A percentile compares a stretch with the other conserved stretches of the same genome.
These are phyloP conservation scores for Enteromius paludinosus DNA, from an alignment of 2,797 vertebrate genomes.

Conservation along the genomic window DNA sequence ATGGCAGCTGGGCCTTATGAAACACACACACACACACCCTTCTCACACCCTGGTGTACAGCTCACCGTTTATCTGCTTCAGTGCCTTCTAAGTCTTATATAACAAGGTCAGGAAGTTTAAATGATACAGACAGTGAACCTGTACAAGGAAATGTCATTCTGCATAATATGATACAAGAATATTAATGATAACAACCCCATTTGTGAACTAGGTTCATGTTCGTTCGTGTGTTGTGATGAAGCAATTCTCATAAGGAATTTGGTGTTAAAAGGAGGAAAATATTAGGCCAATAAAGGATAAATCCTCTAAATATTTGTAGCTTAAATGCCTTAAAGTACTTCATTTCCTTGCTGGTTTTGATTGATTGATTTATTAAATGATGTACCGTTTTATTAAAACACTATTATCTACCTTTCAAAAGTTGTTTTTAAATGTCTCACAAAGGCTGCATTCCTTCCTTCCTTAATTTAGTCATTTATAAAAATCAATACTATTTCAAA, in stretches of 20 bases:
- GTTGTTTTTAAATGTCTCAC: not conserved
- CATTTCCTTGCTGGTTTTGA: not conserved
- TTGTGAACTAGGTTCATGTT: not conserved
- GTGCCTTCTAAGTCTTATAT: conserved; percentile 6
- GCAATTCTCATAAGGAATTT: not conserved
- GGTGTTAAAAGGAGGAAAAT: not conserved
- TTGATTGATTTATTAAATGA: not conserved
- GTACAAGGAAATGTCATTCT: conserved; percentile 18
- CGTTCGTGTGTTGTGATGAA: not conserved
- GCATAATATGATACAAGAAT: not conserved
- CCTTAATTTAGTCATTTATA: not conserved
- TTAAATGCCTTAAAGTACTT: not conserved
- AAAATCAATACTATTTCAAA: not conserved
- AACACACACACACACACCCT: not conserved
- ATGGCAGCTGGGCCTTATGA: not conserved
- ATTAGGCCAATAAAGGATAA: conserved; percentile 9
- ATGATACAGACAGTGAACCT: not conserved
- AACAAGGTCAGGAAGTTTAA: conserved; percentile 11
- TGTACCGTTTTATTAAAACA: not conserved
- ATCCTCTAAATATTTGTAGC: not conserved
- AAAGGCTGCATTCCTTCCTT: not conserved
- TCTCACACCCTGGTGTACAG: not conserved
- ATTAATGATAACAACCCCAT: not conserved
- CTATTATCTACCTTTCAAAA: not conserved
- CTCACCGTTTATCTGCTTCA: conserved; percentile 2